Percentiles rank a stretch among this genome's conserved stretches.
phyloP scores from a whole-genome alignment of 2,888 invertebrate species.

The Dorcus hopei region DNA sequence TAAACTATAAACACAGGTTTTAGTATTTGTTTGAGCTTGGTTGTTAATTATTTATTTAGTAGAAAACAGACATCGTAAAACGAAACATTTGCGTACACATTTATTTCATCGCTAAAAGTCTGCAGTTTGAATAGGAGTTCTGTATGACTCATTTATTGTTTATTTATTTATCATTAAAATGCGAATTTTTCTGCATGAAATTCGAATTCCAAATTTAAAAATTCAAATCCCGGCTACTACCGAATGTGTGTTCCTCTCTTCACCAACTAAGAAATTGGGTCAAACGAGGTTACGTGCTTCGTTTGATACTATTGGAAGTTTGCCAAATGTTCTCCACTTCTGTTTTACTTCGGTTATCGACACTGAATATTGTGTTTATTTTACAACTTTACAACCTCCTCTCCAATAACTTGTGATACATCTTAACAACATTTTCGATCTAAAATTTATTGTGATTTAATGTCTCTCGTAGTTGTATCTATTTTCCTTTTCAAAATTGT shows the following conservation, averaged over 20 bases:
- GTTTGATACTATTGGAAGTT: constrained; percentile 12
- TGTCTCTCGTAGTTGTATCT: not conserved
- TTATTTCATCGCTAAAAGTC: too few relatives aligned
- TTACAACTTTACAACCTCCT: constrained; percentile 15
- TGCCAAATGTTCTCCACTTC: constrained; percentile 14
- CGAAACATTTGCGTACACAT: too few relatives aligned
- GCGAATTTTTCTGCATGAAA: too few relatives aligned
- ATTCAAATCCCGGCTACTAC: too few relatives aligned
- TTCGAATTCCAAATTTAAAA: too few relatives aligned
- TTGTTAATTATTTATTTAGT: too few relatives aligned
- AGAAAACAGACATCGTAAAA: too few relatives aligned
- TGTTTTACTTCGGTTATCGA: constrained; percentile 22
- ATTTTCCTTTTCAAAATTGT: not conserved
- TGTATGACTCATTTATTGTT: too few relatives aligned
- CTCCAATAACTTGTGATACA: constrained; percentile 14
- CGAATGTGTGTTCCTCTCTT: not conserved
- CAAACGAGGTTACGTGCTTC: constrained; percentile 11
- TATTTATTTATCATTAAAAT: too few relatives aligned
- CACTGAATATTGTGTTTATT: constrained; percentile 16
- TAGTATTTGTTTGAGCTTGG: too few relatives aligned
- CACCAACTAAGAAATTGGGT: constrained; percentile 11
- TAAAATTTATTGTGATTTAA: not conserved
- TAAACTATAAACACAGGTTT: too few relatives aligned
- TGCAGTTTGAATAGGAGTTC: too few relatives aligned
- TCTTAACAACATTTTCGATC: not conserved